Conservation (phyloP, 2,113 vertebrate genomes). For the Malurus cyaneus region DNA sequence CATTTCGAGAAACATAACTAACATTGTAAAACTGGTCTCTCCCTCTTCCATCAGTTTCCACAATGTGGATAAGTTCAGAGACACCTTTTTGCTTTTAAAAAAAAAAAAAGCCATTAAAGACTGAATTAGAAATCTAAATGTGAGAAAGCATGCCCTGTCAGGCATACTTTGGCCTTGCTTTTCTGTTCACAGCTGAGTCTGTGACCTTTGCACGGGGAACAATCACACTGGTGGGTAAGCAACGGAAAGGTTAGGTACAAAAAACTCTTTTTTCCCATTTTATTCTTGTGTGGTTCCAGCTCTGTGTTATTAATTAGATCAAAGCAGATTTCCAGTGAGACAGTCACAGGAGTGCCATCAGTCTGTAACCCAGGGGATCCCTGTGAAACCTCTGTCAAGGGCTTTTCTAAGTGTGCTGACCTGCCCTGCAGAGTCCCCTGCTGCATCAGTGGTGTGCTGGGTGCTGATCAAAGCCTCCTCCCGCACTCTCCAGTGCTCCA, state of each 20-base stretch:
- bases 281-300: neutral
- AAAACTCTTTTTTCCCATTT: neutral
- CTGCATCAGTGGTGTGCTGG: accelerated
- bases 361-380: neutral
- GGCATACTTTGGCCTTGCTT: neutral
- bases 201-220: neutral
- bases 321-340: neutral
- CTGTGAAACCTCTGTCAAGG: neutral
- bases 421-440: neutral
- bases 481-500: neutral
- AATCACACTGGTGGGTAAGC: neutral
- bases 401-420: neutral
- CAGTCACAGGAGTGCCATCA: neutral
- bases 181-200: neutral
- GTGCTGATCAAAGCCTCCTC: neutral
- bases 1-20: neutral
- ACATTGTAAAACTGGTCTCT: neutral
- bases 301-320: neutral
- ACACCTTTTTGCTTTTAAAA: neutral
- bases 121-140: neutral
- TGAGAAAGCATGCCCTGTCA: neutral
- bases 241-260: neutral
- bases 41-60: neutral
- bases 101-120: neutral
- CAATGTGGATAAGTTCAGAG: accelerated